These are phyloP conservation scores for Onychomys leucogaster DNA, from an alignment of 2,797 vertebrate species.

Conservation along the genomic window DNA sequence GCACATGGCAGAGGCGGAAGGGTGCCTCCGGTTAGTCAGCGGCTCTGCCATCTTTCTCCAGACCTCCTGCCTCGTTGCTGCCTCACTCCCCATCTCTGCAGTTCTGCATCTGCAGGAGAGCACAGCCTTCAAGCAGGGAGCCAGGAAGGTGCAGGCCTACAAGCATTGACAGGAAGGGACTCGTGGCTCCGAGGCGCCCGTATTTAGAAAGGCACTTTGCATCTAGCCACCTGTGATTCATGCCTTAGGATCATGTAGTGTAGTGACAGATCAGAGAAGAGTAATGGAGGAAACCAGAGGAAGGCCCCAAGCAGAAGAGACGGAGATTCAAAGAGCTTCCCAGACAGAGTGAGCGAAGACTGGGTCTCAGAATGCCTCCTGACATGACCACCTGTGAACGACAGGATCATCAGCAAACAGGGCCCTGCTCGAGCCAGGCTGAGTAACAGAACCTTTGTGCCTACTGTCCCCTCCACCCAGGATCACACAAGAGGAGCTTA, in stretches of 20 bases:
- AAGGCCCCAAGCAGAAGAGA: background rate
- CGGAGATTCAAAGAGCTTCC: background rate
- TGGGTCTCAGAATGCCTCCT: background rate
- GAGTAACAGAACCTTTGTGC: constrained; percentile 19
- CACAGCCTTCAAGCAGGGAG: background rate
- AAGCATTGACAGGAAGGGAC: background rate
- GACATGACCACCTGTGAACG: background rate
- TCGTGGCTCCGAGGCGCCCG: background rate
- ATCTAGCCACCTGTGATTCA: background rate
- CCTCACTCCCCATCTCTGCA: background rate
- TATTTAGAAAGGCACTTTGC: constrained; percentile 16
- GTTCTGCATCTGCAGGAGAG: constrained; percentile 11
- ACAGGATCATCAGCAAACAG: background rate
- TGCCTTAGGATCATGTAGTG: background rate
- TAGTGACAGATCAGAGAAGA: background rate
- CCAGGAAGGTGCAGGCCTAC: background rate
- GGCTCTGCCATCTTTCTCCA: background rate
- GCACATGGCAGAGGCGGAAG: background rate
- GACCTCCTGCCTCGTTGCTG: background rate
- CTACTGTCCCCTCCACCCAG: constrained; percentile 83
- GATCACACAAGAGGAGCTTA: constrained; percentile 97
- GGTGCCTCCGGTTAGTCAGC: background rate
- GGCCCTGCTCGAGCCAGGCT: background rate
- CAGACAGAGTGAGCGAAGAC: background rate
- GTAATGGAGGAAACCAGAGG: background rate